A percentile compares a stretch with the other conserved stretches of the same genome.
These are phyloP conservation scores for Leptothorax acervorum DNA, from an alignment of 2,888 invertebrate genomes.

Conservation along the genomic window DNA sequence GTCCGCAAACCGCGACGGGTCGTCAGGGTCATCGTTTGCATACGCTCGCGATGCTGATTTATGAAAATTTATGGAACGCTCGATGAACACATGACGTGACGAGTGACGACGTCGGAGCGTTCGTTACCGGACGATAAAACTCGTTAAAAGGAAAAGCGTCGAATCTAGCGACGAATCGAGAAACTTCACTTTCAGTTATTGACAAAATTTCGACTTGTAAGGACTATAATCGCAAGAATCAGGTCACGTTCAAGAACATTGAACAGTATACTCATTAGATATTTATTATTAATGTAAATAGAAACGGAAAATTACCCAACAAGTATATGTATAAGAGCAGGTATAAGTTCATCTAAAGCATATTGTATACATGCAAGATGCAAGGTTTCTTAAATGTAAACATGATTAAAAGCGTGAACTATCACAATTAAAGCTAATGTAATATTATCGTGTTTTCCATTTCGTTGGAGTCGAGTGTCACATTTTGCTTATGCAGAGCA, in stretches of 20 bases:
- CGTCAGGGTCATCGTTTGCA: conserved; percentile 85
- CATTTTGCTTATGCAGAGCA: neutral
- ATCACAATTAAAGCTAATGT: neutral
- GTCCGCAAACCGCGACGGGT: conserved; percentile 70
- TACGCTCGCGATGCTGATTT: conserved; percentile 81
- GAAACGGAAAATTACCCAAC: neutral
- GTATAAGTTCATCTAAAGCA: neutral
- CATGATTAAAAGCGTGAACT: neutral
- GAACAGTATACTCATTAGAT: neutral
- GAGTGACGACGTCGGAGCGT: conserved; percentile 67
- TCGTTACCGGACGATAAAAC: conserved; percentile 38
- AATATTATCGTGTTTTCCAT: neutral
- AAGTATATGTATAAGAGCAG: neutral
- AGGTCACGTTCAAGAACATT: neutral
- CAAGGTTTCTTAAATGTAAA: neutral
- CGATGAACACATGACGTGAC: conserved; percentile 78
- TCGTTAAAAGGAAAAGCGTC: conserved; percentile 23
- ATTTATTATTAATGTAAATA: neutral
- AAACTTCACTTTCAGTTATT: neutral
- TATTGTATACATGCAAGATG: neutral
- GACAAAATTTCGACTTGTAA: neutral
- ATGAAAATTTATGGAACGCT: conserved; percentile 83
- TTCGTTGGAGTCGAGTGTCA: neutral
- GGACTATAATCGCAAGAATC: neutral
- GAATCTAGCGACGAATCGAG: neutral